phyloP scores from a whole-genome alignment of 2,113 vertebrate species.

The Heterochromis multidens region DNA sequence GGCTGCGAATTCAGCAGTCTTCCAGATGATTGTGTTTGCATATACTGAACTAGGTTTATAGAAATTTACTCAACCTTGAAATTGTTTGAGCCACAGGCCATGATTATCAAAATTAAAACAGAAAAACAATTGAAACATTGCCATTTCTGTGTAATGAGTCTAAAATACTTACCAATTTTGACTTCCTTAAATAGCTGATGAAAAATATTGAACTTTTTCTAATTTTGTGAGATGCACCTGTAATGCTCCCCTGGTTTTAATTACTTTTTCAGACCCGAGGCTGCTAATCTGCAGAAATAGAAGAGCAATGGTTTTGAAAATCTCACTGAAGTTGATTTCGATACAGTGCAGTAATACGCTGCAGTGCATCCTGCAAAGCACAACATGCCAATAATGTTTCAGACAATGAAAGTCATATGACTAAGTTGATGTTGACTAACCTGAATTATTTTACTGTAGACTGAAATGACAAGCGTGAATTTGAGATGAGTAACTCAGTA shows the following conservation, averaged over 20 bases:
- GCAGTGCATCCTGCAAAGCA: neutral
- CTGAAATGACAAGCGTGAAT: constrained; percentile 71
- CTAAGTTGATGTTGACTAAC: constrained; percentile 53
- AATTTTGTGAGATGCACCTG: neutral
- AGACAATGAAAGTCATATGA: constrained; percentile 70
- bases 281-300: neutral
- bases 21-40: neutral
- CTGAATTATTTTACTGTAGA: constrained; percentile 38
- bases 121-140: neutral
- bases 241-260: neutral
- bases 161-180: neutral
- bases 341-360: neutral
- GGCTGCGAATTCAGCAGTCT: neutral
- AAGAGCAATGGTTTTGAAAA: neutral
- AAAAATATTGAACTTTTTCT: neutral
- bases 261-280: neutral
- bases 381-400: neutral
- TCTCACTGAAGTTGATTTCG: neutral
- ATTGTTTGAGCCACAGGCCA: neutral
- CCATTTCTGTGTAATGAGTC: neutral
- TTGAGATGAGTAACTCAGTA: constrained; percentile 66
- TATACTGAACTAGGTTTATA: neutral
- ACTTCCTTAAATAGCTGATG: neutral
- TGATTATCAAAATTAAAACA: neutral
- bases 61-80: neutral